Percentiles rank a stretch among this genome's conserved stretches.
Evolutionary conservation across 2,113 vertebrate species (phyloP).

Genomic region (Nerophis lumbriciformis): DNA sequence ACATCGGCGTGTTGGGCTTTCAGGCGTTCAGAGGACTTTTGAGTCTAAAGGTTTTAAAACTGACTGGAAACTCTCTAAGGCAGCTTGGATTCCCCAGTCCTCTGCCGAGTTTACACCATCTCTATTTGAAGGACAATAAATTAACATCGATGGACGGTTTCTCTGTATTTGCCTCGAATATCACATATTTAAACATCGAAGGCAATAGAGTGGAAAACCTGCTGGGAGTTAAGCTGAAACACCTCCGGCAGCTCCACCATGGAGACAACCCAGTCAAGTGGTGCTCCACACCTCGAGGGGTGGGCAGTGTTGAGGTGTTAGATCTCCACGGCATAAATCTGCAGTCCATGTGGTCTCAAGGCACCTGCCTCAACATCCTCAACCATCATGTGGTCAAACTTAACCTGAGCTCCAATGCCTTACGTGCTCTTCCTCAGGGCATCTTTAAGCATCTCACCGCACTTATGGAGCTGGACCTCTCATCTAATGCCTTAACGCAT

Average conservation of each 20-base stretch:
- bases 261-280: conserved; percentile 72
- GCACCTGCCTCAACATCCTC: conserved; percentile 78
- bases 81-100: conserved; percentile 48
- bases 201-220: conserved; percentile 74
- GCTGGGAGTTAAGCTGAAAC: conserved; percentile 51
- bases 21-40: conserved; percentile 68
- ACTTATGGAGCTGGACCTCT: conserved; percentile 71
- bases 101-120: conserved; percentile 49
- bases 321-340: conserved; percentile 79
- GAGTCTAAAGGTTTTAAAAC: conserved; percentile 61
- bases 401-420: conserved; percentile 71
- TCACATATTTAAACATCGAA: conserved; percentile 60
- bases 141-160: conserved; percentile 34
- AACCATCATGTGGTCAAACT: conserved; percentile 62
- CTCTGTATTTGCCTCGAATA: conserved; percentile 1
- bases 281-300: conserved; percentile 44
- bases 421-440: conserved; percentile 71
- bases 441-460: conserved; percentile 76
- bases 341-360: conserved; percentile 75
- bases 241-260: conserved; percentile 55
- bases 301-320: conserved; percentile 60
- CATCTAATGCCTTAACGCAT: conserved; percentile 72
- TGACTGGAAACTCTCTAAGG: conserved; percentile 79
- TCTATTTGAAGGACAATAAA: conserved; percentile 74
- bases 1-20: conserved; percentile 72